Evolutionary conservation across 64 coral and sea anemone genomes (phyloP).

Genomic region (Montipora cactus): DNA sequence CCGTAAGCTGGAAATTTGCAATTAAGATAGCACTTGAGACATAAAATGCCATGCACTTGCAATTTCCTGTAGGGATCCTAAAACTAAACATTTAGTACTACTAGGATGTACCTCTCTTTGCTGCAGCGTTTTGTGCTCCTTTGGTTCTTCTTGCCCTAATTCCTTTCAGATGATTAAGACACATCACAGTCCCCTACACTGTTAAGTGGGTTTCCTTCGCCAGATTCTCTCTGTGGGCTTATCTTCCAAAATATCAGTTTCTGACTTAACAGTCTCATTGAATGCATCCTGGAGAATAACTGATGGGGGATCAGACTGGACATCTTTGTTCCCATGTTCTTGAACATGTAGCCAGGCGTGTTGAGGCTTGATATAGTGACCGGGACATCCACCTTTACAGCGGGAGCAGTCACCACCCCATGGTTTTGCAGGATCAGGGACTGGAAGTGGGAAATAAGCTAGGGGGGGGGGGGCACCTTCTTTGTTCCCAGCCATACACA

Average conservation of each 20-base stretch:
- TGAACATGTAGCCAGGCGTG: constrained; percentile 13
- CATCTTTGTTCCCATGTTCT: neutral
- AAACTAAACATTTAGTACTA: no score
- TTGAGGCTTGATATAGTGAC: constrained; percentile 1
- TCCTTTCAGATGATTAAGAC: no score
- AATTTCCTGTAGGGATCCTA: no score
- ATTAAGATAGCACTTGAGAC: no score
- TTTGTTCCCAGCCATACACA: neutral
- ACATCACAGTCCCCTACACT: no score
- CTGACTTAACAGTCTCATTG: constrained; percentile 10
- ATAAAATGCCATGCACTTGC: no score
- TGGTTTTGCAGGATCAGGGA: neutral
- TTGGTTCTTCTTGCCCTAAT: no score
- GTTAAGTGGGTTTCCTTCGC: no score
- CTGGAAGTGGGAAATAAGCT: constrained; percentile 11
- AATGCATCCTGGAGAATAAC: constrained; percentile 22
- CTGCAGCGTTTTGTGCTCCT: no score
- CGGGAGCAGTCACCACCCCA: constrained; percentile 31
- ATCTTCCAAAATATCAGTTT: constrained; percentile 11
- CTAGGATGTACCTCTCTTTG: no score
- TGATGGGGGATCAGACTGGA: constrained; percentile 8
- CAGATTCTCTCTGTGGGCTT: neutral
- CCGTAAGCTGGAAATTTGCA: no score
- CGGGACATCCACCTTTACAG: constrained; percentile 24
- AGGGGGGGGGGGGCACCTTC: neutral